Percentiles rank a stretch among this genome's conserved stretches.
Conservation (phyloP, 2,113 vertebrate genomes). For the Lates calcarifer region DNA sequence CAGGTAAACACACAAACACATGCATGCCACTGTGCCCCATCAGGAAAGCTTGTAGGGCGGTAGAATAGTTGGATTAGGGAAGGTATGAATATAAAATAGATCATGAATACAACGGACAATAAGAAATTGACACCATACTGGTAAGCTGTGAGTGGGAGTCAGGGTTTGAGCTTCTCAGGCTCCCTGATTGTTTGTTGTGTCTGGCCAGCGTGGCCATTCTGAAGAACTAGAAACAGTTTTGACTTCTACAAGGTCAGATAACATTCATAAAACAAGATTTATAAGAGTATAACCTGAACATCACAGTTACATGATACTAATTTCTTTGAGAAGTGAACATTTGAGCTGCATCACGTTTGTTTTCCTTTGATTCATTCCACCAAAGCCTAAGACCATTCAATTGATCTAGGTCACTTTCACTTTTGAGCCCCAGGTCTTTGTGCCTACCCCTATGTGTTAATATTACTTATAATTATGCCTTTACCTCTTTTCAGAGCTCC, state of each 20-base stretch:
- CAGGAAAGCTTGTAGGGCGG: neutral
- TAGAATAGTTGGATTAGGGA: neutral
- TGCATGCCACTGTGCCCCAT: neutral
- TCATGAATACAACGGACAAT: neutral
- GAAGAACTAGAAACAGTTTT: too few relatives aligned
- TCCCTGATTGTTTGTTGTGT: too few relatives aligned
- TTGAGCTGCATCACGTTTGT: neutral
- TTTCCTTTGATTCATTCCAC: neutral
- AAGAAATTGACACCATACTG: neutral
- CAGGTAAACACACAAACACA: conserved; percentile 82
- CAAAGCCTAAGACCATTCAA: neutral
- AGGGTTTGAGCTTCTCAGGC: neutral
- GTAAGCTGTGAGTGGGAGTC: neutral
- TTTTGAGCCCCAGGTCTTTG: neutral
- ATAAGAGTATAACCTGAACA: neutral
- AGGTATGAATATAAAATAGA: too few relatives aligned
- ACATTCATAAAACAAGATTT: neutral
- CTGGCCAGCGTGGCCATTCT: too few relatives aligned
- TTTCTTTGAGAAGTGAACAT: neutral
- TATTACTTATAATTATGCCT: neutral
- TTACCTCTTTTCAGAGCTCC: conserved; percentile 89
- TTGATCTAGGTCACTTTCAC: too few relatives aligned
- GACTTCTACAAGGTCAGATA: neutral
- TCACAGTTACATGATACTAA: neutral
- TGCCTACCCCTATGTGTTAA: neutral